These are phyloP conservation scores for Patiria miniata DNA, from an alignment of 35 echinoderm and acorn worm genomes.

Conservation along the genomic window DNA sequence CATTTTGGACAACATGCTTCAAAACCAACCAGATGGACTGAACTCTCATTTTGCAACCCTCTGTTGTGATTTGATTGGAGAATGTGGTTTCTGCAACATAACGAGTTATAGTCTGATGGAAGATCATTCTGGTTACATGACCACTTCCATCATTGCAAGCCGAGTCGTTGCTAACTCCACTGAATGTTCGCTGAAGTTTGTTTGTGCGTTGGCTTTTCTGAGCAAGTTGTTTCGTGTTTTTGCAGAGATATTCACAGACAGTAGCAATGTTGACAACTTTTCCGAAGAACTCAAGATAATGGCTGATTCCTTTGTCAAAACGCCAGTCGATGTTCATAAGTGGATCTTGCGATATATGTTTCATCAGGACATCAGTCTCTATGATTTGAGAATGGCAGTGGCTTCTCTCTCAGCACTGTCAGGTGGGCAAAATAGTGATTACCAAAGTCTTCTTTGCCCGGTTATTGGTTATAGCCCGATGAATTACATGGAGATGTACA, in stretches of 20 bases:
- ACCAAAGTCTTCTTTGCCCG: background rate
- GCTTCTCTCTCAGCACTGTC: background rate
- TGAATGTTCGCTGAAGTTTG: constrained; percentile 24
- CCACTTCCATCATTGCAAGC: background rate
- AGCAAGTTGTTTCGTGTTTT: background rate
- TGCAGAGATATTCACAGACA: background rate
- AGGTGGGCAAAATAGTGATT: background rate
- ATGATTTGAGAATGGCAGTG: background rate
- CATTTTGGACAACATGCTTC: background rate
- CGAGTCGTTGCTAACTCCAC: background rate
- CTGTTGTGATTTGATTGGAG: constrained; percentile 44
- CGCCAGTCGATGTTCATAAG: background rate
- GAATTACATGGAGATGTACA: constrained; percentile 2
- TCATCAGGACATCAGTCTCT: background rate
- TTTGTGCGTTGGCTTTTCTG: constrained; percentile 2
- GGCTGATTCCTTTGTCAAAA: background rate
- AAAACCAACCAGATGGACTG: background rate
- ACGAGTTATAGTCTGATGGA: background rate
- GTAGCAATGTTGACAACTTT: background rate
- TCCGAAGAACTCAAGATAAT: background rate
- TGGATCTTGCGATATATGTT: background rate
- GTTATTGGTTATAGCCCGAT: constrained; percentile 30
- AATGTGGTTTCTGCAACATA: constrained; percentile 15
- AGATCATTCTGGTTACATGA: too few relatives aligned
- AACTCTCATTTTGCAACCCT: background rate